A percentile compares a stretch with the other conserved stretches of the same genome.
Evolutionary conservation across 1,140 invertebrate genomes (phyloP).

Genomic region (Trichonephila clavipes): DNA sequence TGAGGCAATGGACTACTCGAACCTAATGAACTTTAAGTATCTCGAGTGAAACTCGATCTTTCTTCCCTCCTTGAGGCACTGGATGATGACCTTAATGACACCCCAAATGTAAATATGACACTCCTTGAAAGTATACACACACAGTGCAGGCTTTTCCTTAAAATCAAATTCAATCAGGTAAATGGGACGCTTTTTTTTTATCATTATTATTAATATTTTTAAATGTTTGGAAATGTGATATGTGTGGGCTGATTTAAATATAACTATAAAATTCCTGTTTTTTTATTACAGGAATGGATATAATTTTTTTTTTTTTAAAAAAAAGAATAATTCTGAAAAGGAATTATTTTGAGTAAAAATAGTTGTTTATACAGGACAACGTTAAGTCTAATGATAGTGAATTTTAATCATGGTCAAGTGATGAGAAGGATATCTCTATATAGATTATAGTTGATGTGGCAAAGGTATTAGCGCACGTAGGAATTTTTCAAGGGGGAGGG

Average conservation of each 20-base stretch:
- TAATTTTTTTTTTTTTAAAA: too few relatives aligned
- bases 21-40: conserved; percentile 49
- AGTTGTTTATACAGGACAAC: too few relatives aligned
- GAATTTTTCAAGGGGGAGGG: too few relatives aligned
- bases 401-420: too few relatives aligned
- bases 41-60: conserved; percentile 50
- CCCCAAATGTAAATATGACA: conserved; percentile 56
- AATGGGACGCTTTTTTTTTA: background rate
- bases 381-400: too few relatives aligned
- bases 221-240: background rate
- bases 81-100: conserved; percentile 56
- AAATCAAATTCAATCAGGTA: conserved; percentile 37
- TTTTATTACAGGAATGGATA: background rate
- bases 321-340: too few relatives aligned
- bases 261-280: background rate
- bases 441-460: too few relatives aligned
- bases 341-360: too few relatives aligned
- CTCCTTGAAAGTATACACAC: conserved; percentile 61
- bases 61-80: background rate
- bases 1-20: background rate
- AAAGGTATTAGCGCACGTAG: too few relatives aligned
- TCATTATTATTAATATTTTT: background rate
- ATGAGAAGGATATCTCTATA: too few relatives aligned
- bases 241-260: background rate
- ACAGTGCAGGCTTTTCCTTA: background rate